These are phyloP conservation scores for Merodon equestris DNA, from an alignment of 2,888 invertebrate species.

Conservation along the genomic window DNA sequence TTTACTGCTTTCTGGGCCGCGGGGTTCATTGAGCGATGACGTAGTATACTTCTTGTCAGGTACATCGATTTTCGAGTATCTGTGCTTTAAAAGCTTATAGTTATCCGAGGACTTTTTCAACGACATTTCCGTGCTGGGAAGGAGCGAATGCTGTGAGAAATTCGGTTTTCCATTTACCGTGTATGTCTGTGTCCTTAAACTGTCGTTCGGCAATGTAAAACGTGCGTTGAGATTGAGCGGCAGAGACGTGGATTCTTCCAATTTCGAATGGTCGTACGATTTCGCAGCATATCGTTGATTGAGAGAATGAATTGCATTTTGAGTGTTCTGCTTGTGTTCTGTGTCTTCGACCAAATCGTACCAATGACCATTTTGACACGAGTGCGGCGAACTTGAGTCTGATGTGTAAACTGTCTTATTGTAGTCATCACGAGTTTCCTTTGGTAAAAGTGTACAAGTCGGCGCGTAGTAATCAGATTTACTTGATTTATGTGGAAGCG, in stretches of 20 bases:
- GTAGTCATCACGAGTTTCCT: constrained; percentile 71
- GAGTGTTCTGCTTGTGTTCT: constrained; percentile 70
- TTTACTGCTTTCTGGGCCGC: not conserved
- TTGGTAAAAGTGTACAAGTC: constrained; percentile 79
- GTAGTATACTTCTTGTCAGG: constrained; percentile 14
- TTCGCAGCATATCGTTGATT: constrained; percentile 71
- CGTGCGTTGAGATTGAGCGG: constrained; percentile 71
- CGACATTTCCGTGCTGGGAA: constrained; percentile 76
- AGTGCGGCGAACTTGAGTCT: constrained; percentile 83
- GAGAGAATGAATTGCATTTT: constrained; percentile 46
- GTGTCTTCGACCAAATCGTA: constrained; percentile 80
- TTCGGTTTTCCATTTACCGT: constrained; percentile 73
- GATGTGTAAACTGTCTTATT: constrained; percentile 79
- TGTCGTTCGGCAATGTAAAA: constrained; percentile 68
- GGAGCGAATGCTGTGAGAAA: constrained; percentile 73
- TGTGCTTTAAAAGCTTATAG: constrained; percentile 70
- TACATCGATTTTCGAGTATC: constrained; percentile 26
- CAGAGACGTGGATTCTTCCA: constrained; percentile 76
- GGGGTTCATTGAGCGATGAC: constrained; percentile 2
- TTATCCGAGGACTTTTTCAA: constrained; percentile 75
- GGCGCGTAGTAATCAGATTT: constrained; percentile 92
- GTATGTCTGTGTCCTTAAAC: constrained; percentile 53
- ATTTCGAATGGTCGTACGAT: constrained; percentile 73
- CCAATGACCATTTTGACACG: constrained; percentile 84
- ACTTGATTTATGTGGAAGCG: constrained; percentile 88